phyloP scores from a whole-genome alignment of 1,140 invertebrate genomes.

The Drosophila nasuta region DNA sequence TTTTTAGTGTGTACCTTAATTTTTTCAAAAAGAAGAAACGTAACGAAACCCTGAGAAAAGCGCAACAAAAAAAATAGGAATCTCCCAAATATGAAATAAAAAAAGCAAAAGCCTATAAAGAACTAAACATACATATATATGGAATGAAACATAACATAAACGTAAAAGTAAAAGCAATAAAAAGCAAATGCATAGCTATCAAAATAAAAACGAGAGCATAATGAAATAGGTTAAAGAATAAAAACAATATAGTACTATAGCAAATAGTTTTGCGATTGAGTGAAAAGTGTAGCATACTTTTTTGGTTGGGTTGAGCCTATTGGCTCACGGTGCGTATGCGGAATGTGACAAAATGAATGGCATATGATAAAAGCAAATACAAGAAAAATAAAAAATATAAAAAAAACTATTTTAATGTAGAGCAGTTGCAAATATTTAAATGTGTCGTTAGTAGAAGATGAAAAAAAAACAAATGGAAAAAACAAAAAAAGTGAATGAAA shows the following conservation, averaged over 20 bases:
- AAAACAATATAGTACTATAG: slow-evolving; percentile 33
- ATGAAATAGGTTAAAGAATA: slow-evolving; percentile 55
- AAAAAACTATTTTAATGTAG: slow-evolving; percentile 81
- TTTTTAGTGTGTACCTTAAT: slow-evolving; percentile 84
- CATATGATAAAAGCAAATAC: slow-evolving; percentile 60
- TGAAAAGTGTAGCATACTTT: slow-evolving; percentile 68
- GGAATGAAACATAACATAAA: slow-evolving; percentile 50
- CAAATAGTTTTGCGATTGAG: slow-evolving; percentile 48
- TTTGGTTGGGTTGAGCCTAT: slow-evolving; percentile 60
- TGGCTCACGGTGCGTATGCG: slow-evolving; percentile 44
- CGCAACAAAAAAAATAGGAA: slow-evolving; percentile 26
- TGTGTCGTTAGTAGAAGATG: slow-evolving; percentile 76
- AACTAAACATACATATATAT: slow-evolving; percentile 53
- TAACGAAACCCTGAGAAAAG: slow-evolving; percentile 52
- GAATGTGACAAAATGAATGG: slow-evolving; percentile 64
- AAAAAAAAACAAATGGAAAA: slow-evolving; percentile 16
- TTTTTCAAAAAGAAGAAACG: slow-evolving; percentile 67
- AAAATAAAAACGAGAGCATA: slow-evolving; percentile 51
- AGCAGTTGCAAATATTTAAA: slow-evolving; percentile 82
- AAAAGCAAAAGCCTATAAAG: slow-evolving; percentile 47
- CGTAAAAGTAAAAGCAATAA: slow-evolving; percentile 82
- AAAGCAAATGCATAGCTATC: slow-evolving; percentile 79
- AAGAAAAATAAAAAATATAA: slow-evolving; percentile 32
- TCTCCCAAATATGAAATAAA: slow-evolving; percentile 37
- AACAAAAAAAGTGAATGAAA: slow-evolving; percentile 24